phyloP scores from a whole-genome alignment of 2,888 invertebrate species.

The Yponomeuta cagnagella region DNA sequence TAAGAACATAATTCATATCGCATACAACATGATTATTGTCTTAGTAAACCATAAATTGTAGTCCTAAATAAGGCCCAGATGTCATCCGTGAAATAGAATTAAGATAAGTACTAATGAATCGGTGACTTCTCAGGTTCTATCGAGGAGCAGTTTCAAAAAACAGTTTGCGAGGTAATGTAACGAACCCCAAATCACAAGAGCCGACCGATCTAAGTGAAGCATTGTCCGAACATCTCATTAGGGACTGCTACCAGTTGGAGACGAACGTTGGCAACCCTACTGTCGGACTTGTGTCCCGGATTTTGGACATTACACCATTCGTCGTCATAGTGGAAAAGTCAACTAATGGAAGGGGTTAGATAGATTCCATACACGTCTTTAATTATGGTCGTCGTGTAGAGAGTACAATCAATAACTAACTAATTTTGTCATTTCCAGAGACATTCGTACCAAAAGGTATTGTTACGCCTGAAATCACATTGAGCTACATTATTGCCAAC shows the following conservation, averaged over 20 bases:
- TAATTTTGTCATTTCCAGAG: no score
- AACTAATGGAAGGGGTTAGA: neutral
- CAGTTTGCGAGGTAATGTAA: slow-evolving; percentile 80
- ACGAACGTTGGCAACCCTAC: slow-evolving; percentile 71
- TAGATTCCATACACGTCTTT: neutral
- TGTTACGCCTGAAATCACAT: slow-evolving; percentile 35
- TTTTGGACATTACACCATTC: slow-evolving; percentile 87
- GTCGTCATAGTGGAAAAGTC: slow-evolving; percentile 76
- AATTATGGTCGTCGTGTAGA: neutral
- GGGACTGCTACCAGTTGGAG: slow-evolving; percentile 82
- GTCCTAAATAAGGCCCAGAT: no score
- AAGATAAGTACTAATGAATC: neutral
- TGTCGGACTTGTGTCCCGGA: slow-evolving; percentile 84
- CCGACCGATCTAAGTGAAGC: slow-evolving; percentile 60
- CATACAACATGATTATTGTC: no score
- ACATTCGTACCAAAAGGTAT: slow-evolving; percentile 18
- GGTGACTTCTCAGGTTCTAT: slow-evolving; percentile 43
- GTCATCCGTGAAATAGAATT: no score
- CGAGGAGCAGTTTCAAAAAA: slow-evolving; percentile 81
- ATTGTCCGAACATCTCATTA: slow-evolving; percentile 80
- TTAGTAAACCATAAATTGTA: no score
- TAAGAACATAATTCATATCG: no score
- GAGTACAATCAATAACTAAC: neutral
- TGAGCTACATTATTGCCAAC: slow-evolving; percentile 31
- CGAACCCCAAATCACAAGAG: slow-evolving; percentile 78